These are phyloP conservation scores for Diorhabda carinulata DNA, from an alignment of 1,140 invertebrate species.

Conservation along the genomic window DNA sequence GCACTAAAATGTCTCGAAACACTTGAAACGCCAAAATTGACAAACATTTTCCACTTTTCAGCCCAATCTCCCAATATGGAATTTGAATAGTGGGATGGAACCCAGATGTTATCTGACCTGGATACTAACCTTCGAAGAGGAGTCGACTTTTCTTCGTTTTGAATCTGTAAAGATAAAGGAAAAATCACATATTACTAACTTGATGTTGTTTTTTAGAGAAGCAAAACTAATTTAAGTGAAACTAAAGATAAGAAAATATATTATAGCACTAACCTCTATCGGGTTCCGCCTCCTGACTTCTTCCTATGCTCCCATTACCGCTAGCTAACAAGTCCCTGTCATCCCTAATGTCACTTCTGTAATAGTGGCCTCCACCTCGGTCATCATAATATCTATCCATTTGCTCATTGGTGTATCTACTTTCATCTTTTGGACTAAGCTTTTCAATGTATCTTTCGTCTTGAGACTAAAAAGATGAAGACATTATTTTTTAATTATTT, in stretches of 20 bases:
- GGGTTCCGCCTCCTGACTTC: constrained; percentile 43
- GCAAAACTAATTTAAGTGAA: not conserved
- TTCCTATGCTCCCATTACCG: constrained; percentile 29
- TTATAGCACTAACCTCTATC: constrained; percentile 40
- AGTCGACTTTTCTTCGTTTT: constrained; percentile 77
- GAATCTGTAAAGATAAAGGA: constrained; percentile 53
- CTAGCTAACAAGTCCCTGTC: constrained; percentile 37
- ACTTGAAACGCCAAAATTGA: not conserved
- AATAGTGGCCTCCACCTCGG: constrained; percentile 36
- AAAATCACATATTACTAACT: not conserved
- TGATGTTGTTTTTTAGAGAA: not conserved
- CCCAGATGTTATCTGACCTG: constrained; percentile 53
- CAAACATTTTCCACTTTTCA: constrained; percentile 30
- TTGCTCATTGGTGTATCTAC: constrained; percentile 38
- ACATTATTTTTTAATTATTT: not conserved
- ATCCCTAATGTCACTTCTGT: constrained; percentile 48
- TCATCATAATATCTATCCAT: constrained; percentile 45
- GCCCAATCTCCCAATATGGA: constrained; percentile 46
- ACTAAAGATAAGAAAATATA: constrained; percentile 3
- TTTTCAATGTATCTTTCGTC: constrained; percentile 50
- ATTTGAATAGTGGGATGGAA: constrained; percentile 17
- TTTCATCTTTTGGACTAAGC: constrained; percentile 44
- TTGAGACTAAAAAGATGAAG: constrained; percentile 35
- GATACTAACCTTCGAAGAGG: constrained; percentile 72
- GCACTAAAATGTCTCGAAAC: constrained; percentile 6